Evolutionary conservation across 1,140 invertebrate species (phyloP).

Genomic region (Heliconius melpomene): DNA sequence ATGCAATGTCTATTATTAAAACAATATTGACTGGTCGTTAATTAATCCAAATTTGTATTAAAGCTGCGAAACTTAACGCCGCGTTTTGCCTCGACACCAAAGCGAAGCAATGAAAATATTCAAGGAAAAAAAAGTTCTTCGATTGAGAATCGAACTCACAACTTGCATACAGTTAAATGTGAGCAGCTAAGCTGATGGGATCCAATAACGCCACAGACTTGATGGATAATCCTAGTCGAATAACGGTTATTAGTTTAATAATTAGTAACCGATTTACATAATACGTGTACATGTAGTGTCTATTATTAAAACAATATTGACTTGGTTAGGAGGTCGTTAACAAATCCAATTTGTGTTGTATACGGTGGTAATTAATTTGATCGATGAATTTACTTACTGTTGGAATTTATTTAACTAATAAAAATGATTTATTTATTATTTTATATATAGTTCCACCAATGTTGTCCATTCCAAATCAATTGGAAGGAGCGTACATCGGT

Average conservation of each 20-base stretch:
- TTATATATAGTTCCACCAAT: conserved; percentile 80
- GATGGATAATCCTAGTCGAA: conserved; percentile 11
- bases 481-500: conserved; percentile 81
- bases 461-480: conserved; percentile 82
- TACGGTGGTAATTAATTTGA: conserved; percentile 5
- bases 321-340: conserved; percentile 8
- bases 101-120: no score
- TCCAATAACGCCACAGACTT: conserved; percentile 8
- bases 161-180: conserved; percentile 67
- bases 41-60: background rate
- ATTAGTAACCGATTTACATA: conserved; percentile 14
- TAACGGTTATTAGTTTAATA: conserved; percentile 9
- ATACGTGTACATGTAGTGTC: conserved; percentile 9
- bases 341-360: conserved; percentile 13
- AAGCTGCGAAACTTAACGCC: no score
- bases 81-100: no score
- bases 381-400: conserved; percentile 3
- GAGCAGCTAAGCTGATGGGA: conserved; percentile 37
- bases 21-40: conserved; percentile 8
- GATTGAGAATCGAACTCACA: conserved; percentile 26
- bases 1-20: background rate
- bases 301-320: conserved; percentile 20
- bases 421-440: background rate
- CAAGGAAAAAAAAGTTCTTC: no score
- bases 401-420: background rate